Conservation (phyloP, 64 coral and sea anemone species). For the Platygyra sinensis region DNA sequence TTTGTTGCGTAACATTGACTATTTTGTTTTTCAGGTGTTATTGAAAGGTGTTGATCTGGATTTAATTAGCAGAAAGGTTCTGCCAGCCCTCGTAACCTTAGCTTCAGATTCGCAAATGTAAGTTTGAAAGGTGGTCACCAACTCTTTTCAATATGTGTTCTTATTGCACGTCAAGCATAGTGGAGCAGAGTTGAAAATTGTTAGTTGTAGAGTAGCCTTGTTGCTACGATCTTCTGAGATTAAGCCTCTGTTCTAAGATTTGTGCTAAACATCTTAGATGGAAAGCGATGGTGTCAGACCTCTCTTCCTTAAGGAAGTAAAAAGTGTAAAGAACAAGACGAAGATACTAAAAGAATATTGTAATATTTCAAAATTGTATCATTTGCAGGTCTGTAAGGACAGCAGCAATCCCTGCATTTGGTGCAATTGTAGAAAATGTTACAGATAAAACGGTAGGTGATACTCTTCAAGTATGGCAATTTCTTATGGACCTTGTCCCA, state of each 20-base stretch:
- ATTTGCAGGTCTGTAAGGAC: constrained; percentile 86
- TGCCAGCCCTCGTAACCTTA: constrained; percentile 89
- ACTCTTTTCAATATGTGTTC: no score
- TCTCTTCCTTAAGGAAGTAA: no score
- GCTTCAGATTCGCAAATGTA: constrained; percentile 96
- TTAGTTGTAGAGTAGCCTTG: no score
- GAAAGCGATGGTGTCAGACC: no score
- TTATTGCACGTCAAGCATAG: no score
- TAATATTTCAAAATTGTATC: neutral
- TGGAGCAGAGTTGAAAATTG: no score
- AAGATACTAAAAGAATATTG: neutral
- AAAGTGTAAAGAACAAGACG: neutral
- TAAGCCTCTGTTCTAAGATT: no score
- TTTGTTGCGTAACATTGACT: no score
- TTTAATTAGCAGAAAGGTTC: constrained; percentile 78
- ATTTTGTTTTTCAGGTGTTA: constrained; percentile 65
- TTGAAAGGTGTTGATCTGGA: constrained; percentile 80
- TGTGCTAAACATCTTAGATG: no score
- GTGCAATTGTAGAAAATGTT: constrained; percentile 92
- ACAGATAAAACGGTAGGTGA: constrained; percentile 80
- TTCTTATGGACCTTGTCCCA: neutral
- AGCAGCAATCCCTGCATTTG: constrained; percentile 94
- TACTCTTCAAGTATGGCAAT: neutral
- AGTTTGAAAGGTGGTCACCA: neutral
- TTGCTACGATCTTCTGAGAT: no score